Evolutionary conservation across 2,797 vertebrate species (phyloP), one percentile per base, ranked within the genome.

Genomic region (Fundulus diaphanus): DNA sequence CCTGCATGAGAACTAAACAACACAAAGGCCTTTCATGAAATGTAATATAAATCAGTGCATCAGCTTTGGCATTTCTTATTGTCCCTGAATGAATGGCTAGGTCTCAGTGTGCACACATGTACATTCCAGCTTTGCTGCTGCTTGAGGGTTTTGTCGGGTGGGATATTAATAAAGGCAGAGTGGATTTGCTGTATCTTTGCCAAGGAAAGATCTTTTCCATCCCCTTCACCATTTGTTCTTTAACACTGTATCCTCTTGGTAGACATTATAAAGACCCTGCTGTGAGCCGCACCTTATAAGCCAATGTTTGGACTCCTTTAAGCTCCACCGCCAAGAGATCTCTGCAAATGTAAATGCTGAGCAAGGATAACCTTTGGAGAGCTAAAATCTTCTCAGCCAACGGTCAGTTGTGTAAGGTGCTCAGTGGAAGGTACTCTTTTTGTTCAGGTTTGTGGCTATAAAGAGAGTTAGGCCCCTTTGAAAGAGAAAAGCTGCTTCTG

Each of bases 301-400:
- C 88, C 90, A 92, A 94, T 94, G 91, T 94, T 94, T 94, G 86
- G 89, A 88, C 85, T 93, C 78, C 83, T 88, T 90, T 88, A 85
- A 90, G 89, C 84, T 90, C 74, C 66, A 40, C 81, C 77, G 85
- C 81, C 88, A 86, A 87, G 82, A 88, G 77, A 78, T 82, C 85
- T 76, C 72, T 81, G 83, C 81, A 85, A 78, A 83, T 91, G 86
- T 89, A 84, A 90, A 91, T 90, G 87, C 83, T n/a, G 70, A 86
- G 80, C 0, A 2, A 68, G 73, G 75, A 68, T 81, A 40, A 16
- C 81, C 72, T 85, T 66, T 72, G 2, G 56, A 87, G 72, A 87
- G 81, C 73, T 74, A 79, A 76, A 72, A 71, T 85, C 84, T 84
- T 68, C 33, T 29, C 73, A 76, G 77, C 54, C 68, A 88, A 76